A percentile compares a stretch with the other conserved stretches of the same genome.
Conservation (phyloP, 30 jellyfish, hydroid and myxozoan genomes). For the Phacellophora camtschatica region DNA sequence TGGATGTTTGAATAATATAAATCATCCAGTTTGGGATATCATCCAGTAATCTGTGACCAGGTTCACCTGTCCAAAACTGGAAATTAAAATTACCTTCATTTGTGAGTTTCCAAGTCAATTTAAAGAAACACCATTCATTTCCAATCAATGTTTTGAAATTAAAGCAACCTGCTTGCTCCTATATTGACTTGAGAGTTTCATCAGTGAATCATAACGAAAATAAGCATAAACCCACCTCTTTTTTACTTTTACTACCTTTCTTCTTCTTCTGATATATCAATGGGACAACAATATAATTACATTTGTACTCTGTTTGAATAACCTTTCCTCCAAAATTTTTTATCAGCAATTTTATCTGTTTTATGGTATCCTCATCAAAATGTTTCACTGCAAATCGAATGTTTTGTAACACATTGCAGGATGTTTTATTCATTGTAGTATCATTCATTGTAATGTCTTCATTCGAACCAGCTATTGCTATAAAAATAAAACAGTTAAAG, state of each 20-base stretch:
- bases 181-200: no score
- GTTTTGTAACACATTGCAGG: neutral
- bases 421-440: neutral
- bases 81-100: no score
- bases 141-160: no score
- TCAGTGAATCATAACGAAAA: no score
- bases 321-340: slow-evolving; percentile 62
- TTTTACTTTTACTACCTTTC: slow-evolving; percentile 44
- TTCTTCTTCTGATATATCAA: slow-evolving; percentile 45
- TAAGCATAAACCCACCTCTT: no score
- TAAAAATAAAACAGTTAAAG: neutral
- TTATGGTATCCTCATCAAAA: slow-evolving; percentile 69
- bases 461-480: slow-evolving; percentile 52
- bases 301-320: slow-evolving; percentile 13
- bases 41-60: no score
- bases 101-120: no score
- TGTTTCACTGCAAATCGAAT: slow-evolving; percentile 29
- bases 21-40: no score
- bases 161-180: no score
- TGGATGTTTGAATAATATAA: no score
- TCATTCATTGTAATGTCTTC: neutral
- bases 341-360: slow-evolving; percentile 50
- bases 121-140: no score
- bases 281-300: slow-evolving; percentile 88
- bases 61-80: no score